These are phyloP conservation scores for Chionomys nivalis DNA, from an alignment of 2,113 vertebrate species.

Conservation along the genomic window DNA sequence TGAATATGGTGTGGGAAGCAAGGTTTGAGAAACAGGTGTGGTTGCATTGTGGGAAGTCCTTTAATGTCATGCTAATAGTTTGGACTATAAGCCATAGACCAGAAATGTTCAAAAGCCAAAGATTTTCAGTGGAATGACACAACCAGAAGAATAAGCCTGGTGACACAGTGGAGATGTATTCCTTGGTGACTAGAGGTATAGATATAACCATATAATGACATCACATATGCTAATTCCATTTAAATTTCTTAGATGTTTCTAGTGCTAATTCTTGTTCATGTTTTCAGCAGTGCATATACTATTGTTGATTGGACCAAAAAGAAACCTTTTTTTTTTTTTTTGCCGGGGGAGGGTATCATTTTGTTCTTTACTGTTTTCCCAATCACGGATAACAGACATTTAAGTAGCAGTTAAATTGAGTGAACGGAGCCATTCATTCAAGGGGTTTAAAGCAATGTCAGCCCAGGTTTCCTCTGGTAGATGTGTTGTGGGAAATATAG, in stretches of 20 bases:
- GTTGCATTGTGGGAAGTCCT: background rate
- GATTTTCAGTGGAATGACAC: background rate
- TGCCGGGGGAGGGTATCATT: background rate
- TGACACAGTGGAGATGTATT: background rate
- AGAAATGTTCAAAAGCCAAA: background rate
- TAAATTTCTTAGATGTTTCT: background rate
- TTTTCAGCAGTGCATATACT: background rate
- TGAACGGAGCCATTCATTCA: slow-evolving; percentile 30
- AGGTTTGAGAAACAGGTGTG: background rate
- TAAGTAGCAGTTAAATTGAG: slow-evolving; percentile 39
- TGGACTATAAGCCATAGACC: background rate
- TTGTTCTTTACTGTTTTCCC: slow-evolving; percentile 16
- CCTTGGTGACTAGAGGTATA: background rate
- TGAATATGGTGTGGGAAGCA: background rate
- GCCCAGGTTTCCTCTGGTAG: background rate
- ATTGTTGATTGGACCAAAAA: slow-evolving; percentile 49
- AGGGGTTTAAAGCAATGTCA: slow-evolving; percentile 50
- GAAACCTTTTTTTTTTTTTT: background rate
- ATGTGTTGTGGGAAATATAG: slow-evolving; percentile 31
- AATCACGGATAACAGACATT: background rate
- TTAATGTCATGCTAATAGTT: background rate
- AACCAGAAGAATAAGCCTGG: background rate
- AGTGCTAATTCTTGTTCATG: background rate
- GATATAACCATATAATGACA: background rate
- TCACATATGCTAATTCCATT: background rate